Evolutionary conservation across 2,113 vertebrate species (phyloP), one percentile per base, ranked within the genome.

Genomic region (Cnemophilus loriae): DNA sequence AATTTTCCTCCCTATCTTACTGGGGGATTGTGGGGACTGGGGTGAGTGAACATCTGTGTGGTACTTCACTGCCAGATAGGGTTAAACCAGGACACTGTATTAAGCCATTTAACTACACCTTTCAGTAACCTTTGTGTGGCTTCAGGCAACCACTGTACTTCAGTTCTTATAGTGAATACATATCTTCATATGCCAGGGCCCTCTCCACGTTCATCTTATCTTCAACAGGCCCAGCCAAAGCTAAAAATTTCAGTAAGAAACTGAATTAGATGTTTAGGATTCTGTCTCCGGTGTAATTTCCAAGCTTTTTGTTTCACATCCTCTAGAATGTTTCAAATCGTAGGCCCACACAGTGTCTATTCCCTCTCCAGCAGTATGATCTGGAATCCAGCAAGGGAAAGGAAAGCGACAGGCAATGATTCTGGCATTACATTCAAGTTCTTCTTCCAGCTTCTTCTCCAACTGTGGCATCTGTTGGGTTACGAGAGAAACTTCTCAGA

Each of bases 391-490:
- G 57, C 97, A 97, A 6, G 99, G 99, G 86, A 99, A 99, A 69
- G 99, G 99, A 88, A 99, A 99, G 64, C 99, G 98, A 79, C 99
- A 99, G 22, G 99, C 99, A 41, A 99, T 98, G 88, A 99, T 98
- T 93, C 98, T 97, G 32, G 99, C 98, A 53, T 97, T 96, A 9
- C 64, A 95, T 26, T 97, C 85, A 24, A 99, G 97, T 92, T 99
- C 99, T 2, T 83, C 96, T 63, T 98, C 97, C 33, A 99, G 98
- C 78, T 99, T 99, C 93, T 98, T 96, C 97, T 99, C 98, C 89
- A 99, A 88, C 76, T 98, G 98, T 6, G 95, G 98, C 99, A 99
- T 99, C 99, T 99, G 98, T 78, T 92, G 89, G 95, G 17, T 65
- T 77, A 96, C 44, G 90, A 79, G 1, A 50, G 96, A 19, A 79